Evolutionary conservation across 1,140 invertebrate genomes (phyloP).

Genomic region (Caenorhabditis inopinata): DNA sequence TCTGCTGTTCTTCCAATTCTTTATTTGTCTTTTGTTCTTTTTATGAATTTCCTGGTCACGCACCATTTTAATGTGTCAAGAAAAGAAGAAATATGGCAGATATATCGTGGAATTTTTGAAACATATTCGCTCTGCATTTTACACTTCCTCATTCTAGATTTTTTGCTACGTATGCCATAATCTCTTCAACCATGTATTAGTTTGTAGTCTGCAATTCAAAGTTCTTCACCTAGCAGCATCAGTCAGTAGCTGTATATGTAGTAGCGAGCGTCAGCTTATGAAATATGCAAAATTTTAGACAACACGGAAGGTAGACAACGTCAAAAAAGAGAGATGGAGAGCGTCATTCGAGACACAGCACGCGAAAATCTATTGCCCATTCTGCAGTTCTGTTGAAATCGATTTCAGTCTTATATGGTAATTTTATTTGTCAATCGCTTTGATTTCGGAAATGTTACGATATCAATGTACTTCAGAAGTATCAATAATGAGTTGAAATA

Average conservation of each 20-base stretch:
- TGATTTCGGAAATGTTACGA: too few species aligned
- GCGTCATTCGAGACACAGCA: background rate
- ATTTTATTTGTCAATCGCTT: too few species aligned
- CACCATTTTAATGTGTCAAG: background rate
- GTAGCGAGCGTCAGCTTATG: background rate
- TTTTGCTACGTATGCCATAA: too few species aligned
- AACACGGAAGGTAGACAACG: background rate
- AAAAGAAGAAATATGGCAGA: background rate
- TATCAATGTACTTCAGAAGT: too few species aligned
- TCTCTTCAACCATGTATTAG: background rate
- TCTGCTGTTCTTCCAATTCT: background rate
- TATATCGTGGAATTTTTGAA: background rate
- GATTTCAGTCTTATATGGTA: background rate
- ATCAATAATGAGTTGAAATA: too few species aligned
- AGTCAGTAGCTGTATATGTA: background rate
- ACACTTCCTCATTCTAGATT: constrained; percentile 16
- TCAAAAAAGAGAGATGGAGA: background rate
- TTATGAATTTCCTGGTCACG: background rate
- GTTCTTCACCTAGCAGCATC: too few species aligned
- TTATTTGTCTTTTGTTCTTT: background rate
- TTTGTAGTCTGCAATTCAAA: too few species aligned
- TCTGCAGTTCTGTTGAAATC: background rate
- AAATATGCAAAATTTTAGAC: constrained; percentile 23
- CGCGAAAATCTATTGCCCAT: background rate
- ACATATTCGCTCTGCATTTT: too few species aligned